Evolutionary conservation across 2,113 vertebrate genomes (phyloP).

Genomic region (Solea solea): DNA sequence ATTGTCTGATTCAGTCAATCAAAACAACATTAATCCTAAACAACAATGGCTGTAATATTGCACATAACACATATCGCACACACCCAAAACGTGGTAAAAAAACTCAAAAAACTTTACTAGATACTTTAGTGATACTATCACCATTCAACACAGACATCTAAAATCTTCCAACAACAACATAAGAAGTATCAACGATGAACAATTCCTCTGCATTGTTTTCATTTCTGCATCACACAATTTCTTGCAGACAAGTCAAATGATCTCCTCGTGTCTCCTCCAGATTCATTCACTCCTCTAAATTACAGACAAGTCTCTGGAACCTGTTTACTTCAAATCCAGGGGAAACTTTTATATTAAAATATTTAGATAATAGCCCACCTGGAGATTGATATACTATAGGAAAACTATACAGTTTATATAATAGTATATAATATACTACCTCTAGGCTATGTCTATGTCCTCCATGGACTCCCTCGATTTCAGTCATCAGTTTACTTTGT

Average conservation of each 20-base stretch:
- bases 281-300: conserved; percentile 9
- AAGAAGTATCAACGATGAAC: neutral
- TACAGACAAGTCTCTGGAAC: conserved; percentile 36
- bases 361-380: conserved; percentile 17
- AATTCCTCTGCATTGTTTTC: conserved; percentile 9
- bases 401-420: too few species aligned
- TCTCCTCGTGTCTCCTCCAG: conserved; percentile 34
- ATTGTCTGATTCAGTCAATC: too few species aligned
- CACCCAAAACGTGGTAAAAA: too few species aligned
- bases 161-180: neutral
- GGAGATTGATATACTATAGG: conserved; percentile 10
- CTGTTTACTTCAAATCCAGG: conserved; percentile 38
- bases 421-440: neutral
- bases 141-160: neutral
- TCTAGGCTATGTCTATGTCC: neutral
- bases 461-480: neutral
- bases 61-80: too few species aligned
- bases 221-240: conserved; percentile 30
- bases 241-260: conserved; percentile 39
- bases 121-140: conserved; percentile 1
- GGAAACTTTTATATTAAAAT: conserved; percentile 33
- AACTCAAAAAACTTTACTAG: neutral
- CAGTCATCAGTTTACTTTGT: conserved; percentile 14
- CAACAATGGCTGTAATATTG: too few species aligned
- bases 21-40: too few species aligned